Evolutionary conservation across 2,888 invertebrate species (phyloP), one percentile per base, ranked within the genome.

Genomic region (Synanthedon tipuliformis): DNA sequence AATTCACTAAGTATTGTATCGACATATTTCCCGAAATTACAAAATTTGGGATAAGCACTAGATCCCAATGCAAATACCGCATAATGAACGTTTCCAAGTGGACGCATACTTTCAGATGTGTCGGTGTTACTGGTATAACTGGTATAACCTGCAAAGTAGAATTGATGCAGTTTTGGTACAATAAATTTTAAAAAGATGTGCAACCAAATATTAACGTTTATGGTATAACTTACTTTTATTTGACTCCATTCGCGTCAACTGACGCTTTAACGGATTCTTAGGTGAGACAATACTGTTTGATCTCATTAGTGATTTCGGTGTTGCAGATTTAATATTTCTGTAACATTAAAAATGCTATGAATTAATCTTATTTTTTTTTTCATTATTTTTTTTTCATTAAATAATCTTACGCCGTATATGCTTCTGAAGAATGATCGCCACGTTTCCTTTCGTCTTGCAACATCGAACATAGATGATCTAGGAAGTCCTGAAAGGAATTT

Each of bases 11-110:
- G 84, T 52, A 97, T 90, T 71, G 93, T 94, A 75, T 98, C 97
- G 53, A 98, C 92, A 65, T 94, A 96, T 71, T 95, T 93, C 0
- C 96, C 97, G 68, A 97, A 98, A 40, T 96, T 94, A 75, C 97
- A 96, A 73, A 97, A 98, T 75, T 97, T 97, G 1, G 98, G 98
- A 77, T 98, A 98, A 0, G 97, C 97, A 61, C 96, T 96, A 1
- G 97, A 97, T 5, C 98, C 98, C 50, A 98, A 82, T 0, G 94
- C 97, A 71, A 98, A 98, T 8, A 98, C 97, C 0, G 97, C 96
- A 71, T 94, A 98, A 70, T 95, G 92, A 51, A 97, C 94, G 68
- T 97, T 97, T 68, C 95, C 95, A 3, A 97, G 85, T 1, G 96
- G 95, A 4, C 95, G 96, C 68, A 96, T 94, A 59, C 92, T 92